Evolutionary conservation across 2,797 vertebrate species (phyloP), one percentile per base, ranked within the genome.

Genomic region (Ispidina lecontei): DNA sequence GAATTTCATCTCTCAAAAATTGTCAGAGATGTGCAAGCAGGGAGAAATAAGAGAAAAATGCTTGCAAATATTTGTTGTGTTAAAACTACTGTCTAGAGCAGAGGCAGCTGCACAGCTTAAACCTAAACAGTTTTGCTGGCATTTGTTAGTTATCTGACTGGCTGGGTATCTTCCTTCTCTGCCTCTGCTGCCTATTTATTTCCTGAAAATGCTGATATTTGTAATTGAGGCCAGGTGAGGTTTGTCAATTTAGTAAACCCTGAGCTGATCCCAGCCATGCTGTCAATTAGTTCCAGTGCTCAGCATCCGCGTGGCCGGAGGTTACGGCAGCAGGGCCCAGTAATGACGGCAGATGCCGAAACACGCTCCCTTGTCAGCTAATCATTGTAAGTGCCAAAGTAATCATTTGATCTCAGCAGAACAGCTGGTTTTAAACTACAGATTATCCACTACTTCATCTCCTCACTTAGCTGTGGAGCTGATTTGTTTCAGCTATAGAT

Each of bases 191-290:
- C 84, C 43, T 68, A 3, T 26, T 85, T 84, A 52, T 71, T 83
- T 59, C 22, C 68, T 88, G 81, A 78, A 80, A 89, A 71, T 69
- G 88, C 79, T 93, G 88, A 26, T 94, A 28, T 85, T 80, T 14
- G 3, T 91, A 93, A 94, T 90, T 78, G 94, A 78, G 78, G 93
- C 80, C 95, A 92, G 82, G 71, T 94, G 93, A 96, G 93, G 90
- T 92, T 52, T 58, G 54, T 68, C 85, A 54, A 54, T 86, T 84
- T 72, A 94, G 94, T 69, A 91, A 94, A 81, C 25, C 3, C 26
- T 10, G 82, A 95, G 74, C 77, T 92, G 84, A 72, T 89, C 94
- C 92, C 56, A 94, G 64, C 58, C 35, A 23, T 58, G 83, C 89
- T 85, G 60, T 90, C 94, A 92, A 64, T 96, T 92, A 95, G 84